Conservation (phyloP, 2,888 invertebrate species). For the Pedicia rivosa region DNA sequence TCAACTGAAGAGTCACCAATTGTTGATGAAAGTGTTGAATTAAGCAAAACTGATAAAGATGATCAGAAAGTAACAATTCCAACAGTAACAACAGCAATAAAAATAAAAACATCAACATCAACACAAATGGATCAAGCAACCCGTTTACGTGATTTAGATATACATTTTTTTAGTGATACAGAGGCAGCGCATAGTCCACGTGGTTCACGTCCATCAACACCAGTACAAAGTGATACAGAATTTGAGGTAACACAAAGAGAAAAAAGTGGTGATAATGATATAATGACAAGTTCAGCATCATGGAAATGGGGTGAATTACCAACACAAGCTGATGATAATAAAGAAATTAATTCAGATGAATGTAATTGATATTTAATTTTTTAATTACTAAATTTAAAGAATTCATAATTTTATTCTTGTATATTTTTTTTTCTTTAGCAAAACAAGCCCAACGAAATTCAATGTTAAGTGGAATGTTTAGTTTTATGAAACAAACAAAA, state of each 20-base stretch:
- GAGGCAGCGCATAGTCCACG: constrained; percentile 54
- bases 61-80: constrained; percentile 9
- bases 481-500: constrained; percentile 71
- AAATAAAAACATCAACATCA: neutral
- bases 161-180: constrained; percentile 87
- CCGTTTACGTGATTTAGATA: constrained; percentile 41
- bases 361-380: constrained; percentile 16
- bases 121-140: constrained; percentile 24
- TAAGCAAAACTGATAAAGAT: constrained; percentile 19
- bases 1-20: constrained; percentile 25
- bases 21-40: constrained; percentile 13
- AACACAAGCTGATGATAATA: constrained; percentile 19
- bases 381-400: too few species aligned
- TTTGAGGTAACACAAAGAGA: constrained; percentile 48
- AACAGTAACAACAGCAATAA: neutral
- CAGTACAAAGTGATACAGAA: constrained; percentile 89
- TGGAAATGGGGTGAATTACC: constrained; percentile 90
- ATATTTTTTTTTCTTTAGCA: constrained; percentile 13
- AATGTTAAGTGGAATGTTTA: constrained; percentile 81
- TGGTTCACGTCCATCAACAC: constrained; percentile 60
- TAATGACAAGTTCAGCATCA: constrained; percentile 31
- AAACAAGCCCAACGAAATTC: constrained; percentile 36
- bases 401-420: too few species aligned
- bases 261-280: constrained; percentile 23
- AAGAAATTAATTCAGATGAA: constrained; percentile 17